Conservation (phyloP, 2,797 vertebrate species). For the Notamacropus eugenii region DNA sequence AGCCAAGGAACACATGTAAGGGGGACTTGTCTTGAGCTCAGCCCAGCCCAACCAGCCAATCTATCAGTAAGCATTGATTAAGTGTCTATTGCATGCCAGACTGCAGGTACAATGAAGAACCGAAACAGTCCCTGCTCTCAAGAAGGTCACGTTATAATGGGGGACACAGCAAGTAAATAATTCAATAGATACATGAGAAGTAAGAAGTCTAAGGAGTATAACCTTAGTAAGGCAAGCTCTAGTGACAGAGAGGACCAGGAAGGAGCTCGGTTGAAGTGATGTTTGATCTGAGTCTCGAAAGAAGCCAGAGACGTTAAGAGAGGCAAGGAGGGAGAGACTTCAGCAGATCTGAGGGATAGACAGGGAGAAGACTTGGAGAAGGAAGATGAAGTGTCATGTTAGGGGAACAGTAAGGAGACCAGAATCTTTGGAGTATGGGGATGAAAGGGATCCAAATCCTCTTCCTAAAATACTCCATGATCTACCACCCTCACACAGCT, state of each 20-base stretch:
- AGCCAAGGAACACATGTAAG: background rate
- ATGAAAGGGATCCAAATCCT: background rate
- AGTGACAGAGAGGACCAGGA: background rate
- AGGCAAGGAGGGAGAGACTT: background rate
- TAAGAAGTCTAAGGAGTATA: background rate
- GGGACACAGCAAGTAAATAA: background rate
- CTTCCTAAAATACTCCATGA: background rate
- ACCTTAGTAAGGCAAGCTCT: background rate
- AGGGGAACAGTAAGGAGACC: background rate
- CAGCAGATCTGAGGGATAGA: background rate
- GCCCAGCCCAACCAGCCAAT: background rate
- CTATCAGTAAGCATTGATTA: background rate
- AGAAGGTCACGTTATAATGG: background rate
- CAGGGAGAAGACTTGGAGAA: background rate
- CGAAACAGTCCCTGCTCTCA: background rate
- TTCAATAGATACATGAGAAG: too few relatives aligned
- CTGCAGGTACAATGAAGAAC: background rate
- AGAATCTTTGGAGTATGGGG: background rate
- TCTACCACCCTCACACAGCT: background rate
- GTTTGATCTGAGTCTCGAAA: background rate
- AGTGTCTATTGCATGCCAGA: background rate
- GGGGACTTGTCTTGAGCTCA: background rate
- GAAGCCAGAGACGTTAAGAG: background rate
- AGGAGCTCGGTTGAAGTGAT: background rate
- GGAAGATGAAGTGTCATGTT: background rate